Conservation (phyloP, 2,888 invertebrate genomes). For the Cancer borealis region DNA sequence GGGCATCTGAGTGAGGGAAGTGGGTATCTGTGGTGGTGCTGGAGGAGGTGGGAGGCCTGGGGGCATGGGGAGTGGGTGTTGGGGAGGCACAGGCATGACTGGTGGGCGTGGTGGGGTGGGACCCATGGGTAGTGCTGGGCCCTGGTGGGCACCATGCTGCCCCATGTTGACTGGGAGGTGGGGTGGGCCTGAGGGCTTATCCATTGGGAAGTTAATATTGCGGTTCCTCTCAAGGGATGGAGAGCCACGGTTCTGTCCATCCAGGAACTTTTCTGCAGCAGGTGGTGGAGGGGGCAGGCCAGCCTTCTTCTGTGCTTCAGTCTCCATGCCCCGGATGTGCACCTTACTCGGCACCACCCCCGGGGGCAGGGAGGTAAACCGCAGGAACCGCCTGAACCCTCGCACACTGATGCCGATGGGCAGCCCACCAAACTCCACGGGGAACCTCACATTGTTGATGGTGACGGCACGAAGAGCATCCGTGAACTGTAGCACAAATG, state of each 20-base stretch:
- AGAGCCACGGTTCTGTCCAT: slow-evolving; percentile 45
- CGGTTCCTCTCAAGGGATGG: slow-evolving; percentile 48
- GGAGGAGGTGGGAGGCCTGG: slow-evolving; percentile 57
- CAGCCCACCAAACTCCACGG: slow-evolving; percentile 88
- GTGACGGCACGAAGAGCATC: slow-evolving; percentile 88
- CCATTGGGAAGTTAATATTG: slow-evolving; percentile 14
- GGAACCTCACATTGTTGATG: slow-evolving; percentile 86
- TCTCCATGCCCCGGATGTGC: slow-evolving; percentile 77
- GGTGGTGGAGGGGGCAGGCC: neutral
- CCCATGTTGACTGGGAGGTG: slow-evolving; percentile 17
- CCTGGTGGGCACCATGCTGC: slow-evolving; percentile 8
- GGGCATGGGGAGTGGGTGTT: neutral
- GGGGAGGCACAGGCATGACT: neutral
- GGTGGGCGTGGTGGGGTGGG: slow-evolving; percentile 26
- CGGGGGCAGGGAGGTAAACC: slow-evolving; percentile 89
- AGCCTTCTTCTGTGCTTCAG: slow-evolving; percentile 50
- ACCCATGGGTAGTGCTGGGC: slow-evolving; percentile 46
- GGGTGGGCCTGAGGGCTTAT: neutral
- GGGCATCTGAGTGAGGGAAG: slow-evolving; percentile 43
- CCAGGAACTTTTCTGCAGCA: slow-evolving; percentile 41
- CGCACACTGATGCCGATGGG: slow-evolving; percentile 88
- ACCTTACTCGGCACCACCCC: slow-evolving; percentile 85
- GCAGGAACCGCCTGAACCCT: slow-evolving; percentile 87
- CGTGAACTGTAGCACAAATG: slow-evolving; percentile 89
- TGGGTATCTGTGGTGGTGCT: slow-evolving; percentile 33